A percentile compares a stretch with the other conserved stretches of the same genome.
phyloP scores from a whole-genome alignment of 2,888 invertebrate genomes.

The Metallyticus violacea region DNA sequence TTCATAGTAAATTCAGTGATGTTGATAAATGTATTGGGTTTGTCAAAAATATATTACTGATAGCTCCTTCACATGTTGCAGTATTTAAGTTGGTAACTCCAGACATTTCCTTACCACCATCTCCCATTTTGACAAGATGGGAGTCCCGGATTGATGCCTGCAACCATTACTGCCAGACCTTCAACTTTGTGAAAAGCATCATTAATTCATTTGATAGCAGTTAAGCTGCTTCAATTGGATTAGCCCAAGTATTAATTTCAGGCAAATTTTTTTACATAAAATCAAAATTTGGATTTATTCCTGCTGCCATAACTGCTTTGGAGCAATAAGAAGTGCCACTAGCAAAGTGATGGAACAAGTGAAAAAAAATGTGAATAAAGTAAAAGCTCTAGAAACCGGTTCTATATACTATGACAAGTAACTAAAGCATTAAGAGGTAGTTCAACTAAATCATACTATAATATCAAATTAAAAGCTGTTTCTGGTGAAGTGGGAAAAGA shows the following conservation, averaged over 20 bases:
- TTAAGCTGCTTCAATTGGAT: not conserved
- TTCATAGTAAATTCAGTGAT: no score
- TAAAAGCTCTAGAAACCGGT: no score
- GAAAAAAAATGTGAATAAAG: no score
- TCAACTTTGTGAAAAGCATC: not conserved
- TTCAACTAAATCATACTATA: no score
- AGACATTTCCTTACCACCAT: not conserved
- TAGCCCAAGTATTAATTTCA: not conserved
- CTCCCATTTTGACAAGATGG: conserved; percentile 3
- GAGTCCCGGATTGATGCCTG: not conserved
- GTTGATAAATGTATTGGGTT: no score
- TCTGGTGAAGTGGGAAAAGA: not conserved
- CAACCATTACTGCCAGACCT: not conserved
- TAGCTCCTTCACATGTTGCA: not conserved
- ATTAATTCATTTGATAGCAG: conserved; percentile 5
- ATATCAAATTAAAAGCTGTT: not conserved
- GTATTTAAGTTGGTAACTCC: not conserved
- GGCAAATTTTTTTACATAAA: not conserved
- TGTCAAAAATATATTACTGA: not conserved
- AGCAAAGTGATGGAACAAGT: not conserved
- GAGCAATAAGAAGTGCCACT: not conserved
- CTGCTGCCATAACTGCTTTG: not conserved
- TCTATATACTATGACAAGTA: no score
- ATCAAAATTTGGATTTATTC: not conserved
- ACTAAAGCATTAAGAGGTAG: no score